Percentiles rank a stretch among this genome's conserved stretches.
Conservation (phyloP, 2,888 invertebrate species). For the Nomada flava region DNA sequence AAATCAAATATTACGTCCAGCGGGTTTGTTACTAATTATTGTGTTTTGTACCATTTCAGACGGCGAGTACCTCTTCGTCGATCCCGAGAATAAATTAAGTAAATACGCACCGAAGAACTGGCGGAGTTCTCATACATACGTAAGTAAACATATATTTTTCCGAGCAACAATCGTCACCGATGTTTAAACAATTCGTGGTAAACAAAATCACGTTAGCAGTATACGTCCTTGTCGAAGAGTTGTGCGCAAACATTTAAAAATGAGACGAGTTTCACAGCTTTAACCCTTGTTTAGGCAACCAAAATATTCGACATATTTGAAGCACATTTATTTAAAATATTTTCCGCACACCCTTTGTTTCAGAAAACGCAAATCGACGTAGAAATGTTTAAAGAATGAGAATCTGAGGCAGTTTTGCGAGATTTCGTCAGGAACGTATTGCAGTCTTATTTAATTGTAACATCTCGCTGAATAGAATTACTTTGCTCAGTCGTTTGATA, state of each 20-base stretch:
- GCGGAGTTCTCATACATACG: constrained; percentile 96
- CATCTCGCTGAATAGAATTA: background rate
- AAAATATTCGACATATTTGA: too few species aligned
- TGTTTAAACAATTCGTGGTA: background rate
- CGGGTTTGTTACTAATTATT: background rate
- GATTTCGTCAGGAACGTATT: too few species aligned
- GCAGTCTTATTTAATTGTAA: background rate
- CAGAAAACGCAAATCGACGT: too few species aligned
- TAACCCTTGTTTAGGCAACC: too few species aligned
- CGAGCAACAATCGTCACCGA: background rate
- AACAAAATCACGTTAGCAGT: background rate
- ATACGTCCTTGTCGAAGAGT: constrained; percentile 20
- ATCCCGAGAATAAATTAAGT: constrained; percentile 97
- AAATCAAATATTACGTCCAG: background rate
- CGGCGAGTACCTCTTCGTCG: constrained; percentile 98
- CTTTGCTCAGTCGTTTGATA: background rate
- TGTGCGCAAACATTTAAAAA: constrained; percentile 10
- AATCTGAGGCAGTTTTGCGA: too few species aligned
- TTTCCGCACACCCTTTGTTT: too few species aligned
- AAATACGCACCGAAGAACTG: constrained; percentile 98
- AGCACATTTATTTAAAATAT: too few species aligned
- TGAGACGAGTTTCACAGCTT: background rate
- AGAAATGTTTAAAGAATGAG: too few species aligned
- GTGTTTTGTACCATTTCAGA: constrained; percentile 88
- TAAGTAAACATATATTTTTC: constrained; percentile 85